These are phyloP conservation scores for Triplophysa siluroides DNA, from an alignment of 2,113 vertebrate species.

Conservation along the genomic window DNA sequence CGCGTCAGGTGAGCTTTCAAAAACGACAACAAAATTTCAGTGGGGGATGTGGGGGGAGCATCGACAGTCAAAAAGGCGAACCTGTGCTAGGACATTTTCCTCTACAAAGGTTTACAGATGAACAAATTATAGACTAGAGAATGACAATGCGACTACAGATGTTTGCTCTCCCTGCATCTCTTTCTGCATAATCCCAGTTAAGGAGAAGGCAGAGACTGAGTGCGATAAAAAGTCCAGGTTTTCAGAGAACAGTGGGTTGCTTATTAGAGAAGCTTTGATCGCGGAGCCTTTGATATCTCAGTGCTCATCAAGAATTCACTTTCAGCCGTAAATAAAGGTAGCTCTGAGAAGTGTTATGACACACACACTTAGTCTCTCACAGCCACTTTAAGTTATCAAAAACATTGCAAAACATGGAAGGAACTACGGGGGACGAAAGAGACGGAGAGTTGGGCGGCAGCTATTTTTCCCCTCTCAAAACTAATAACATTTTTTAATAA, in stretches of 20 bases:
- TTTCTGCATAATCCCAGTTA: slow-evolving; percentile 79
- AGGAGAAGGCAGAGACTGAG: slow-evolving; percentile 64
- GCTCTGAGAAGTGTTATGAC: slow-evolving; percentile 97
- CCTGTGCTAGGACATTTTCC: slow-evolving; percentile 74
- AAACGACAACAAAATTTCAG: slow-evolving; percentile 63
- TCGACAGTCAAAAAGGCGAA: slow-evolving; percentile 65
- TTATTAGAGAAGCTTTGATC: slow-evolving; percentile 99
- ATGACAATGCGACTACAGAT: slow-evolving; percentile 90
- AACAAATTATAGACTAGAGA: slow-evolving; percentile 91
- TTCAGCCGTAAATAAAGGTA: slow-evolving; percentile 99
- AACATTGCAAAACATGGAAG: slow-evolving; percentile 72
- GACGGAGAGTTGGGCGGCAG: slow-evolving; percentile 34
- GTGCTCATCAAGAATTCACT: slow-evolving; percentile 99
- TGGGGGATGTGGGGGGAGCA: slow-evolving; percentile 57
- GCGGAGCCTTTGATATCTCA: slow-evolving; percentile 94
- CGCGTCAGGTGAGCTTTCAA: slow-evolving; percentile 50
- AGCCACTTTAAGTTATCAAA: slow-evolving; percentile 95
- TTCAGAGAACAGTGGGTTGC: slow-evolving; percentile 91
- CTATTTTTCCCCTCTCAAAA: slow-evolving; percentile 38
- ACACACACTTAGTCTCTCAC: slow-evolving; percentile 79
- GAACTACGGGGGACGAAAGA: slow-evolving; percentile 16
- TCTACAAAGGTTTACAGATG: slow-evolving; percentile 83
- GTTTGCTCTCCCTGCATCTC: slow-evolving; percentile 89
- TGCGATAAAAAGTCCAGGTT: slow-evolving; percentile 87
- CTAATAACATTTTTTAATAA: not conserved